Base-by-base conservation (phyloP, 1,140 invertebrate genomes). In the Zaprionus camerounensis region DNA sequence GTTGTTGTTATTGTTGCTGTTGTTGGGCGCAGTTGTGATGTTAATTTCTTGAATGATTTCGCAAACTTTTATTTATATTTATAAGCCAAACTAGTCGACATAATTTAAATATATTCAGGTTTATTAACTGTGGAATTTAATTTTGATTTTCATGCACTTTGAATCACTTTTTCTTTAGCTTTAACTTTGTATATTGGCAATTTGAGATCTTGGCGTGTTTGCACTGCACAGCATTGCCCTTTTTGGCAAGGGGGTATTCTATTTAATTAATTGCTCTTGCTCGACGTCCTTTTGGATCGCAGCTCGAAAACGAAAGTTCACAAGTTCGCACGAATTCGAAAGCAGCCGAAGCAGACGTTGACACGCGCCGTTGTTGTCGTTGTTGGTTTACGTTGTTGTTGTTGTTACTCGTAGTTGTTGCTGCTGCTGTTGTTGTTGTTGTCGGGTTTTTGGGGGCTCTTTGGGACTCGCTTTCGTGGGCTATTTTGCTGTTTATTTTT, bases 301-400 rank as follows among this genome's bases (percentile, higher is more conserved):
- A 49, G 56, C 13, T 38, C 70, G 79, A 71, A 72, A 82, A 80
- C 83, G 83, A 88, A 88, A 88, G 84, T 88, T 88, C 84, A 90
- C 71, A 84, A 73, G 84, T 88, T 87, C 84, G 85, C 81, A 84
- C 84, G 80, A 85, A 82, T 86, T 81, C 79, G 79, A 81, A 81
- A 79, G 76, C 79, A 84, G 81, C 51, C 62, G 70, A 69, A 65
- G 77, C 67, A 55, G 64, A 81, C 82, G 78, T 69, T 83, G 84
- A 86, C 82, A 86, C 85, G 84, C 81, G 85, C 66, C 83, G 78
- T 84, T 34, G 70, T 74, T 34, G 70, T 74, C 66, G 61, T 71
- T 49, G 67, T 71, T 71, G 61, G 59, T 13, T 63, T 5, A 31
- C 7, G 31, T 34, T 59, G 53, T 62, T 46, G 56, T 62, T 31